Evolutionary conservation across 2,113 vertebrate species (phyloP), one percentile per base, ranked within the genome.

Genomic region (Speoplatyrhinus poulsoni): DNA sequence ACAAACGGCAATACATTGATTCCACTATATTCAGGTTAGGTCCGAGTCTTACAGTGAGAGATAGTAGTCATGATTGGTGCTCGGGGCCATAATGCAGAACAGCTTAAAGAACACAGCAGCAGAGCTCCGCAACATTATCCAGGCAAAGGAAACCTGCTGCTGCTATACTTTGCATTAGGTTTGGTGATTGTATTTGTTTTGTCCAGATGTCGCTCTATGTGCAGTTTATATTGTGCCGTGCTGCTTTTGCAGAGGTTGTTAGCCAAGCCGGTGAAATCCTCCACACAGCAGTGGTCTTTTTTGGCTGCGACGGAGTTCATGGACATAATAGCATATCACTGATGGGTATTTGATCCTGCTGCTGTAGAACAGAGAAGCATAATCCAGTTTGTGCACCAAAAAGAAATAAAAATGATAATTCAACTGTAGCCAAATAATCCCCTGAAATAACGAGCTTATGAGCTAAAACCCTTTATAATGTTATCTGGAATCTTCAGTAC

Each of bases 381-480:
- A 93, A 92, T 92, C 91, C 88, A 88, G 88, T 93, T 91, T 90
- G 84, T 80, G 86, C 80, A 82, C 86, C 76, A 76, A 90, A 89
- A 89, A 86, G 82, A 82, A 92, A 91, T 90, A 85, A 90, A 91
- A 93, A 88, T 86, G 85, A 89, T 91, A 90, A 89, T 93, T 93
- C 88, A 90, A 73, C 85, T 80, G 85, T 82, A 64, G 81, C 81
- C 73, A 55, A 83, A 82, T 87, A 91, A 93, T 91, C 90, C 91
- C 86, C 90, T 70, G 89, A 91, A 93, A 93, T 93, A 93, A 93
- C 85, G 88, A 77, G 91, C 88, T 92, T 93, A 93, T 88, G 82
- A 86, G 87, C 87, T 90, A 90, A 93, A 92, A 82, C 91, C 85
- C 79, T 88, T 85, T 65, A 91, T 90, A 84, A 91, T 93, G 90